These are phyloP conservation scores for Cephus pulcher DNA, from an alignment of 2,888 invertebrate species.

Conservation along the genomic window DNA sequence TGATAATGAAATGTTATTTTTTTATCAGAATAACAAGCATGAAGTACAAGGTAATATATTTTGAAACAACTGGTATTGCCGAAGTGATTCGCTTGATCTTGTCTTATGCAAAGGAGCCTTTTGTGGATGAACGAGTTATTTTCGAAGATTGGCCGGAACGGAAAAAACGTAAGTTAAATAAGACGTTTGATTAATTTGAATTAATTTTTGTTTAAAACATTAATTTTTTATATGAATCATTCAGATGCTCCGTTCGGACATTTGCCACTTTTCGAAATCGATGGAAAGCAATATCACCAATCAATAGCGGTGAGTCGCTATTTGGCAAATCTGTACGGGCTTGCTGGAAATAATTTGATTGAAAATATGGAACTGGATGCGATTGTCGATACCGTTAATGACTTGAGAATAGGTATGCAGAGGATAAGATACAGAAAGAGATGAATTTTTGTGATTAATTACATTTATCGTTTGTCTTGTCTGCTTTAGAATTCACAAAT, in stretches of 20 bases:
- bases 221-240: too few relatives aligned
- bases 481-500: conserved; percentile 2
- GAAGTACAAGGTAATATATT: conserved; percentile 4
- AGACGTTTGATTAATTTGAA: neutral
- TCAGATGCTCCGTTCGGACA: conserved; percentile 8
- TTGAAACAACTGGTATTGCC: conserved; percentile 1
- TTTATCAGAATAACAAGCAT: too few relatives aligned
- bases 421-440: too few relatives aligned
- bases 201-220: too few relatives aligned
- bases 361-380: conserved; percentile 21
- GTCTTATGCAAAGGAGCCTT: neutral
- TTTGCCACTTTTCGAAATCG: conserved; percentile 16
- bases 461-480: neutral
- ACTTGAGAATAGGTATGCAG: conserved; percentile 16
- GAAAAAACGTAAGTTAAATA: neutral
- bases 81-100: conserved; percentile 3
- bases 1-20: too few relatives aligned
- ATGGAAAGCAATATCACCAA: conserved; percentile 18
- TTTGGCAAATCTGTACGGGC: conserved; percentile 16
- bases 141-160: neutral
- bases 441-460: too few relatives aligned
- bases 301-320: conserved; percentile 20
- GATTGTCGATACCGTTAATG: conserved; percentile 19
- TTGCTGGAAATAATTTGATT: conserved; percentile 16
- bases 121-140: neutral